Evolutionary conservation across 1,140 invertebrate genomes (phyloP).

Genomic region (Lutraria rhynchaena): DNA sequence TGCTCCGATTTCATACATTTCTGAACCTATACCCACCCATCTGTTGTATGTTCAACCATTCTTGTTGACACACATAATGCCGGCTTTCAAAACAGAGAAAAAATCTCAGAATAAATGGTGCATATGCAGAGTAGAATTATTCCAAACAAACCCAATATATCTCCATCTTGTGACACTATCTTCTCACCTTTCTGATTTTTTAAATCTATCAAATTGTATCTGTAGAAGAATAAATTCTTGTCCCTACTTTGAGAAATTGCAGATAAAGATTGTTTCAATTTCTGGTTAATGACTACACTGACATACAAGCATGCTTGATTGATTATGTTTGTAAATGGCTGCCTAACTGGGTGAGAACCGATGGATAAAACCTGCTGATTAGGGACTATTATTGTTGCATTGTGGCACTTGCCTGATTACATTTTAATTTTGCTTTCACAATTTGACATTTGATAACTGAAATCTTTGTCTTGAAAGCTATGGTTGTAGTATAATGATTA

Average conservation of each 20-base stretch:
- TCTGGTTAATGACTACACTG: conserved; percentile 49
- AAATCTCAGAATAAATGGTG: background rate
- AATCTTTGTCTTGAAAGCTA: background rate
- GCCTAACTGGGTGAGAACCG: conserved; percentile 44
- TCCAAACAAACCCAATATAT: conserved; percentile 21
- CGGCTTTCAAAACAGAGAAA: background rate
- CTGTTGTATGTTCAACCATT: too few species aligned
- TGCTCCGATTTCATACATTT: too few species aligned
- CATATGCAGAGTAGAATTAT: conserved; percentile 5
- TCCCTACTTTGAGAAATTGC: conserved; percentile 53
- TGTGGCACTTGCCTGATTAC: conserved; percentile 31
- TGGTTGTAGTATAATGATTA: too few species aligned
- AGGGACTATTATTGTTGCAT: conserved; percentile 36
- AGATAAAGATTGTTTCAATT: conserved; percentile 57
- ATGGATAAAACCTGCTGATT: conserved; percentile 36
- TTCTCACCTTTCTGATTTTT: conserved; percentile 30
- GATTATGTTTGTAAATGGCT: conserved; percentile 51
- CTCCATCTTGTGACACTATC: conserved; percentile 26
- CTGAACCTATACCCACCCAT: too few species aligned
- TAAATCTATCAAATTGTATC: conserved; percentile 48
- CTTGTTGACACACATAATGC: too few species aligned
- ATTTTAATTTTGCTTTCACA: conserved; percentile 24
- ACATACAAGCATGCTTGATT: conserved; percentile 54
- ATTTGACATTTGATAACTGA: conserved; percentile 36
- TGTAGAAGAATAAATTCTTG: conserved; percentile 34